Evolutionary conservation across 2,113 vertebrate genomes (phyloP), one percentile per base, ranked within the genome.

Genomic region (Tenrec ecaudatus): DNA sequence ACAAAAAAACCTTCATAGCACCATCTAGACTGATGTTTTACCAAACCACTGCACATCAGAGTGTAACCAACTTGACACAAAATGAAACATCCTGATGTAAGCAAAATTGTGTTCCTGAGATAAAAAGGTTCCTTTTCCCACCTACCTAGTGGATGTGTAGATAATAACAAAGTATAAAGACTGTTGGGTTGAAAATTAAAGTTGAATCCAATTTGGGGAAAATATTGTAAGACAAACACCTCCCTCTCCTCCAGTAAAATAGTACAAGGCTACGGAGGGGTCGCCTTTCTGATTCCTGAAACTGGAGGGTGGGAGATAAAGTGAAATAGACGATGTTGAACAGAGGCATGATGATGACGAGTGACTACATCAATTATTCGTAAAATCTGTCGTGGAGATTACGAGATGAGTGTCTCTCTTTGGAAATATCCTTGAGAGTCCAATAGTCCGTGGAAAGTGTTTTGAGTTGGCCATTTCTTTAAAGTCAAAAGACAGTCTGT

Each of bases 61-160:
- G 31, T 16, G 15, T 33, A 71, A 14, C 31, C 31, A 71, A 71
- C 31, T 33, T 71, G 31, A 71, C 68, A 71, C 68, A 71, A 6
- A 71, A 33, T 68, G n/a, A 71, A n/a, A 31, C 16, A 11, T n/a
- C 68, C 15, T 12, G n/a, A 20, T 47, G 38, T 53, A 71, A 69
- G 66, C 40, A 91, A 77, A 33, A 31, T 88, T 90, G 75, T 94
- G 90, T 86, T 31, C 53, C 43, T 89, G 20, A 90, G 12, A 95
- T 92, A 86, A 86, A 88, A 2, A 81, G 6, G 82, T 94, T 89
- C 22, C 19, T 69, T 92, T 68, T 57, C 15, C 15, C 84, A 84
- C 38, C 20, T 86, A 25, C 40, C 31, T 69, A 57, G 62, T 79
- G 80, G 25, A 80, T 47, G 38, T 86, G 1, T 82, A 92, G 71